Base-by-base conservation (phyloP, 2,888 invertebrate genomes). In the Harmothoe impar region DNA sequence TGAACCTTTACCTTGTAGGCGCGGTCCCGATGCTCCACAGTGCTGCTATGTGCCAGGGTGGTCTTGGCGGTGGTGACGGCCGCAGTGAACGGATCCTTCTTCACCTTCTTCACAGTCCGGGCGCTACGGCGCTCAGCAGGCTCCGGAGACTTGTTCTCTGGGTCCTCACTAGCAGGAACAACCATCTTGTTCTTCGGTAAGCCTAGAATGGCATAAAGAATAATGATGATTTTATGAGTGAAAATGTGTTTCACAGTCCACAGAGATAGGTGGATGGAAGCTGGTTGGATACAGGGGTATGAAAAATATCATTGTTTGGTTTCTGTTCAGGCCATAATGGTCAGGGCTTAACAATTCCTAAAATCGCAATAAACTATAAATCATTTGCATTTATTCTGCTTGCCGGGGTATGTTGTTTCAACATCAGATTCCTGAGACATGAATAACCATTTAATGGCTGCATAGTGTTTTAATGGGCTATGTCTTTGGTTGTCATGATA, bases 1-100 rank as follows among this genome's bases (percentile, higher is more conserved):
- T n/a, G n/a, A n/a, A n/a, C n/a, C n/a, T n/a, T 81, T 91, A 95
- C 95, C 94, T 95, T 92, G 91, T 94, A 95, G 15, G 94, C 94
- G 56, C 92, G 86, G 84, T 95, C 94, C 29, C 95, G 93, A 51
- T 95, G 94, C 62, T 92, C 93, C n/a, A 94, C 78, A 0, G 94
- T 92, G 29, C 95, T 93, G 90, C 91, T 94, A 91, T 95, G 95
- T 35, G 93, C 95, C 54, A 95, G 93, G 0, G 95, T 95, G 25
- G 94, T 95, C 92, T 95, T 95, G 43, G 93, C 92, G 0, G 95
- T 95, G n/a, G 93, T 94, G 0, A 95, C 94, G 0, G 94, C 93
- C 12, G 94, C 93, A n/a, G 95, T 95, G 51, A 89, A 25, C 33
- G 86, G 12, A 10, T 23, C 31, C 86, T 86, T 86, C 86, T 84